Base-by-base conservation (phyloP, 1,140 invertebrate species). In the Drosophila mauritiana region DNA sequence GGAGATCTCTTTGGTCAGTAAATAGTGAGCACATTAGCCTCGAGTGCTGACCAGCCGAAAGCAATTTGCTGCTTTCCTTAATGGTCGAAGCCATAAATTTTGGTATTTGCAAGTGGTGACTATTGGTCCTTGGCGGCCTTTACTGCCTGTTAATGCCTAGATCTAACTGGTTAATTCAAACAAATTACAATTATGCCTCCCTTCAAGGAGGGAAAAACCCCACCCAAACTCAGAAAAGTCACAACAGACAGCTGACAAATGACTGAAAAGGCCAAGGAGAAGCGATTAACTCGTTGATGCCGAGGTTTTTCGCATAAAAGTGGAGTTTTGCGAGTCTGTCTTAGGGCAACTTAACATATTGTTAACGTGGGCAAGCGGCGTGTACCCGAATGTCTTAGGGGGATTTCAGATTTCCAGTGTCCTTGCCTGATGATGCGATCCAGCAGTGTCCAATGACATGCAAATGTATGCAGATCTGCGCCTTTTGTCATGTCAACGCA, bases 381-480 rank as follows among this genome's bases (percentile, higher is more conserved):
- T 83, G 78, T 80, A 68, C 37, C 13, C 73, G 53, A 63, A 73
- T 82, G 85, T 89, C 85, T 89, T 89, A 70, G 70, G 78, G 81
- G 85, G 85, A 90, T 89, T 89, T 90, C 64, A 55, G 59, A 31
- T 31, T 89, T 89, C 80, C 64, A 53, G 61, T 89, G 85, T 90
- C 85, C 85, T 89, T 89, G 84, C 81, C 80, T 80, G 85, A 90
- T 89, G 85, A 79, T 78, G 85, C 78, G 77, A 73, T 85, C 57
- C 65, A 54, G 58, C 74, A 49, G 36, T 34, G 55, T 53, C 72
- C 83, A 86, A 90, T 90, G 86, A 88, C 86, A 91, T 91, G 90
- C 89, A 90, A 91, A 91, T 91, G 67, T 91, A 91, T 91, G 89
- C 89, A 91, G 90, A 91, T 91, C 84, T 88, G 69, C 74, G 90